Conservation (phyloP, 1,140 invertebrate species). For the Drosophila albomicans region DNA sequence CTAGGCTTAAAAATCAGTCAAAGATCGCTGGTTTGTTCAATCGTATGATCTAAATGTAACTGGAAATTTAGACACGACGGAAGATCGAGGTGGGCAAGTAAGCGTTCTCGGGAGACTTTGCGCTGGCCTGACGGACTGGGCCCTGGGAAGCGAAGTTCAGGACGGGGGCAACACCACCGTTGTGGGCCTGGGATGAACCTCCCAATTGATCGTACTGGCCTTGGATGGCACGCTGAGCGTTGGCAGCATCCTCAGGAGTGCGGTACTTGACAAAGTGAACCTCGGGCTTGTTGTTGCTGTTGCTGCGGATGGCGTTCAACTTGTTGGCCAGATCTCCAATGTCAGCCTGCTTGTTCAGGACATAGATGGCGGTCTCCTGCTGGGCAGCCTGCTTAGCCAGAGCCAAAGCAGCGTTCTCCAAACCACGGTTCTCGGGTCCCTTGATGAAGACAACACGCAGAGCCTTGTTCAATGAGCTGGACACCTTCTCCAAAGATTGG, state of each 20-base stretch:
- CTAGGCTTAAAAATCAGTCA: slow-evolving; percentile 75
- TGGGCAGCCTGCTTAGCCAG: too few species aligned
- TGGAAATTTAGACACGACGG: slow-evolving; percentile 71
- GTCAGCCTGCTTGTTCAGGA: slow-evolving; percentile 80
- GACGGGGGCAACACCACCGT: slow-evolving; percentile 75
- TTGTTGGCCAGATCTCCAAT: slow-evolving; percentile 74
- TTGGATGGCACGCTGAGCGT: slow-evolving; percentile 73
- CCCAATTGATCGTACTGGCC: slow-evolving; percentile 68
- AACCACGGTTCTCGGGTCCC: too few species aligned
- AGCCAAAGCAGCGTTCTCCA: too few species aligned
- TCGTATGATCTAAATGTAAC: slow-evolving; percentile 51
- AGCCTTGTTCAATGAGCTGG: slow-evolving; percentile 62
- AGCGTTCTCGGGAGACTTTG: slow-evolving; percentile 66
- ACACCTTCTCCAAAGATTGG: slow-evolving; percentile 48
- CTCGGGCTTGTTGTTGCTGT: slow-evolving; percentile 75
- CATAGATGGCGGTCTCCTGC: too few species aligned
- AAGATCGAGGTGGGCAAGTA: slow-evolving; percentile 79
- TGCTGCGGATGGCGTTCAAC: slow-evolving; percentile 64
- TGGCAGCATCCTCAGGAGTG: slow-evolving; percentile 73
- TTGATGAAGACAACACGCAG: slow-evolving; percentile 77
- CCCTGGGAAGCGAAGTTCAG: slow-evolving; percentile 77
- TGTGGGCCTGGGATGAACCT: slow-evolving; percentile 55
- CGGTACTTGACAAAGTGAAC: slow-evolving; percentile 80
- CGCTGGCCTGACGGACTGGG: slow-evolving; percentile 58
- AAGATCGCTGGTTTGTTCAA: slow-evolving; percentile 65